Base-by-base conservation (phyloP, 2,888 invertebrate species). In the Acanthococcus lagerstroemiae region DNA sequence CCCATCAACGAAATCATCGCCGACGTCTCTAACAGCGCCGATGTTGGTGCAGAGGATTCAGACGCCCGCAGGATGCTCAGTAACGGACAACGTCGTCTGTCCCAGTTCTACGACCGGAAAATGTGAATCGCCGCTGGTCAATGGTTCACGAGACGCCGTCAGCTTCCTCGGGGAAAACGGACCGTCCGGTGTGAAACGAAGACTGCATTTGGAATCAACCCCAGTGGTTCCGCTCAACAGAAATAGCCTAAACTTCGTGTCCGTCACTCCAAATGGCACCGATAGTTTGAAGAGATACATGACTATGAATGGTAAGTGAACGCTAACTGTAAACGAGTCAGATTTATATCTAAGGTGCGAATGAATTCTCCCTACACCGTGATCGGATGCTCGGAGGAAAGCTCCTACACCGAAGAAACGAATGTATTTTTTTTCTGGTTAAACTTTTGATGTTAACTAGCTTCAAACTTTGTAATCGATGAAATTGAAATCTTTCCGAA, bases 1-100 rank as follows among this genome's bases (percentile, higher is more conserved):
- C 19, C 89, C 87, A 52, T 75, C 78, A 6, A 77, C 79, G 2
- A 78, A 80, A 2, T 55, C 60, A 5, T 54, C 55, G 9, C 66
- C 68, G 21, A 24, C 19, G 22, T 37, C 65, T 44, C 55, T 65
- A 27, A 22, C 15, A 15, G 45, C 54, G 7, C 55, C 54, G 15
- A 56, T 27, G 21, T 4, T 37, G 21, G 7, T 21, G n/a, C 12
- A 17, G 30, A 27, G 37, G 7, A 37, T 21, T 12, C 7, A 4
- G 24, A 22, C 24, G 9, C 21, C 7, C 22, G 22, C 6, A 9
- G n/a, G n/a, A n/a, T n/a, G n/a, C n/a, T n/a, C n/a, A n/a, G 37
- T n/a, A 37, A 15, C 37, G 12, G 22, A 21, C 5, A 19, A 2
- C 12, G 52, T 22, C 6, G 52, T 7, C 21, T 22, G 15, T 6